Evolutionary conservation across 1,140 invertebrate species (phyloP).

Genomic region (Bursaphelenchus mucronatus): DNA sequence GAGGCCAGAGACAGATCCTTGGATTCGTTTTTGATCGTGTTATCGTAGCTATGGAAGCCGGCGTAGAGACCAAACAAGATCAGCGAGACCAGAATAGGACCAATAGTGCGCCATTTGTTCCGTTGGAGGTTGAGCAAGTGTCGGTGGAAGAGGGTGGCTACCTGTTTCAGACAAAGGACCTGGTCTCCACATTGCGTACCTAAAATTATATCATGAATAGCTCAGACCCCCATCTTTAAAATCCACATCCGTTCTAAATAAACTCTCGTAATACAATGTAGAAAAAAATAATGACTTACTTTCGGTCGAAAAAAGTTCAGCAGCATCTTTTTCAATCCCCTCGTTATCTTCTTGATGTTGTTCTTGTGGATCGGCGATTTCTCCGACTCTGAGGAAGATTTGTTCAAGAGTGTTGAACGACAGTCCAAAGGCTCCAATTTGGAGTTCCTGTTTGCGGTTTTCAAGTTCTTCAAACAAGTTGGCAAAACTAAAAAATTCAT

Average conservation of each 20-base stretch:
- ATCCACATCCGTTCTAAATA: neutral
- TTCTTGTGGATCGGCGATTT: slow-evolving; percentile 33
- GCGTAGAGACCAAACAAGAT: slow-evolving; percentile 29
- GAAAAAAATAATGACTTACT: slow-evolving; percentile 15
- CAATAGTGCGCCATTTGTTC: slow-evolving; percentile 32
- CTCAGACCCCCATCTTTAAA: neutral
- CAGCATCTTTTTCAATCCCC: slow-evolving; percentile 13
- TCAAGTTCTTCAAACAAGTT: slow-evolving; percentile 47
- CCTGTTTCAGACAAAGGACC: slow-evolving; percentile 26
- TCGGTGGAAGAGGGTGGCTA: slow-evolving; percentile 34
- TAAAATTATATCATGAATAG: neutral
- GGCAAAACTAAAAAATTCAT: slow-evolving; percentile 31
- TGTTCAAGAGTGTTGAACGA: slow-evolving; percentile 49
- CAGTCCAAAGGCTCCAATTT: slow-evolving; percentile 41
- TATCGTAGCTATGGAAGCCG: slow-evolving; percentile 7
- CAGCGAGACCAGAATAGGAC: slow-evolving; percentile 33
- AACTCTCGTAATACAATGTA: neutral
- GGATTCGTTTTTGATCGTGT: neutral
- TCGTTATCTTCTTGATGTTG: slow-evolving; percentile 2
- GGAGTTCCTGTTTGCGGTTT: slow-evolving; percentile 20
- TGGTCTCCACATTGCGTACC: neutral
- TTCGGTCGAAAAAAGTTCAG: slow-evolving; percentile 9
- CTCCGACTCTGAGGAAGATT: slow-evolving; percentile 48
- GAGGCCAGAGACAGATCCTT: slow-evolving; percentile 24
- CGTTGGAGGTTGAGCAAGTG: slow-evolving; percentile 34